Percentiles rank a stretch among this genome's conserved stretches.
phyloP scores from a whole-genome alignment of 2,888 invertebrate genomes.

The Barypeithes pellucidus region DNA sequence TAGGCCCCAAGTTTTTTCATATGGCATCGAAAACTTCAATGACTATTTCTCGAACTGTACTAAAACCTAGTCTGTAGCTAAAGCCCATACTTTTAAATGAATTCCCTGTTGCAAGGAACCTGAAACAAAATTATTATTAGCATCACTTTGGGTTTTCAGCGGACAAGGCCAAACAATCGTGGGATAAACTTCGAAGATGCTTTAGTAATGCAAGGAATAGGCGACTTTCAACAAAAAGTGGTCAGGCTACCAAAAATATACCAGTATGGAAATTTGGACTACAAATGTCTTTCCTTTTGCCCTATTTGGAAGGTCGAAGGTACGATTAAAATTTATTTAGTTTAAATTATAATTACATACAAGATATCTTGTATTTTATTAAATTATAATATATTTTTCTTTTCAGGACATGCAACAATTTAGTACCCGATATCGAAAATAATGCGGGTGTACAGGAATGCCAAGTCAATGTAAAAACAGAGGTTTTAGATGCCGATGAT shows the following conservation, averaged over 20 bases:
- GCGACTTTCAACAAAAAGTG: neutral
- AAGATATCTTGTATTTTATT: no score
- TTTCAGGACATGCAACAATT: no score
- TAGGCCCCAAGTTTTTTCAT: constrained; percentile 35
- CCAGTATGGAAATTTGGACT: neutral
- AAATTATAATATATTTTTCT: no score
- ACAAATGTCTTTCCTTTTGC: constrained; percentile 5
- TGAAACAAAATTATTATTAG: constrained; percentile 21
- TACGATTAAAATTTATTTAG: no score
- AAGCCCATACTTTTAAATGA: constrained; percentile 26
- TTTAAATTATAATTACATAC: no score
- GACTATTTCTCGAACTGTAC: constrained; percentile 35
- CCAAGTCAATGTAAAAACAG: no score
- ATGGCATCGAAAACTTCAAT: constrained; percentile 33
- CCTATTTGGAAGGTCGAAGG: neutral
- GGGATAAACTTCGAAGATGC: constrained; percentile 14
- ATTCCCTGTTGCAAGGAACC: constrained; percentile 26
- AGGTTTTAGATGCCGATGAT: no score
- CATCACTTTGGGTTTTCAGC: neutral
- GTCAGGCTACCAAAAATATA: neutral
- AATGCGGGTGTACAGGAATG: no score
- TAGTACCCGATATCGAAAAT: no score
- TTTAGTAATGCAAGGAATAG: constrained; percentile 17
- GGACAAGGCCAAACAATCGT: constrained; percentile 1
- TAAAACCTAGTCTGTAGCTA: constrained; percentile 37